Conservation (phyloP, 2,113 vertebrate species). For the Puffinus mauretanicus region DNA sequence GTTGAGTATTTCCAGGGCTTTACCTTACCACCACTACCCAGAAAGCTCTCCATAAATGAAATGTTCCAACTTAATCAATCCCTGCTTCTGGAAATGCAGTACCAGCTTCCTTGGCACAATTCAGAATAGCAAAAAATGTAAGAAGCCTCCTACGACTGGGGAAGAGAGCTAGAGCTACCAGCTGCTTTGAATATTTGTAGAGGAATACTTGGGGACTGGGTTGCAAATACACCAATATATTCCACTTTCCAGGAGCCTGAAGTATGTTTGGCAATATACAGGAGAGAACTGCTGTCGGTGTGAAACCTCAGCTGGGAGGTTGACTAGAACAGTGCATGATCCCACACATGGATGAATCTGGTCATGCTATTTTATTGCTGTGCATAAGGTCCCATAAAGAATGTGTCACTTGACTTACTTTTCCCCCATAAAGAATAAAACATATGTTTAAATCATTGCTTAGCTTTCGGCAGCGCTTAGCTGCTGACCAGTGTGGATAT, state of each 20-base stretch:
- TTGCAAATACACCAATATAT: background rate
- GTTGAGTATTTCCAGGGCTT: background rate
- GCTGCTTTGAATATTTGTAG: constrained; percentile 25
- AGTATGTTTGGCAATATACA: constrained; percentile 27
- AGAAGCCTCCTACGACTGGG: constrained; percentile 4
- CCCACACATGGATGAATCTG: background rate
- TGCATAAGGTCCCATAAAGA: background rate
- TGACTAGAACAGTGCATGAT: background rate
- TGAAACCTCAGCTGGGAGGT: background rate
- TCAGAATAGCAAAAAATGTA: background rate
- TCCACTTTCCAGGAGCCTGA: background rate
- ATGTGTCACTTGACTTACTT: background rate
- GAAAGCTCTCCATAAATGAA: background rate
- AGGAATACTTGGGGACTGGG: background rate
- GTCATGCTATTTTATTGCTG: background rate
- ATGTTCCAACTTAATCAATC: background rate
- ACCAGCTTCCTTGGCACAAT: background rate
- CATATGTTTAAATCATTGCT: background rate
- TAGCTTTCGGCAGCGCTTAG: background rate
- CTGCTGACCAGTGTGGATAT: background rate
- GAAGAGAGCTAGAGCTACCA: constrained; percentile 10
- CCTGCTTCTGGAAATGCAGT: constrained; percentile 7
- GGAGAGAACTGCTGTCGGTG: background rate
- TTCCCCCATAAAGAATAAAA: background rate
- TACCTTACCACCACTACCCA: background rate